Percentiles rank a stretch among this genome's conserved stretches.
Conservation (phyloP, 2,113 vertebrate species). For the Vidua macroura region DNA sequence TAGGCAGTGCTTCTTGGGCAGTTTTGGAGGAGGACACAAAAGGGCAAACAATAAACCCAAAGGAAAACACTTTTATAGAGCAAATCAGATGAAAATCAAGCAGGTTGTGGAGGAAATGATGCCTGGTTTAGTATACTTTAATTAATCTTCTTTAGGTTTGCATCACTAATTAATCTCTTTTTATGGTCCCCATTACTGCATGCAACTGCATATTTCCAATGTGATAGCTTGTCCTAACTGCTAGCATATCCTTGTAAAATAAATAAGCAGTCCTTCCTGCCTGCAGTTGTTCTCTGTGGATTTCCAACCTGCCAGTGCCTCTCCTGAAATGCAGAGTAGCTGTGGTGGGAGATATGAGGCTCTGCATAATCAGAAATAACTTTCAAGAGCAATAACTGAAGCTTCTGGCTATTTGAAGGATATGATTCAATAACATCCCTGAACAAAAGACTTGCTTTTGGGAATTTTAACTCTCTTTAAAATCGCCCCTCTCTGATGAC, state of each 20-base stretch:
- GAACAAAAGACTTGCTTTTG: not conserved
- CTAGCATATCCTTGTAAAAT: constrained; percentile 19
- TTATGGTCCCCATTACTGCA: not conserved
- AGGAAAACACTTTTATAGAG: constrained; percentile 13
- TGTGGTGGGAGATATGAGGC: not conserved
- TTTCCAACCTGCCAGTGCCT: not conserved
- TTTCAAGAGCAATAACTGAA: not conserved
- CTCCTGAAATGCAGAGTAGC: not conserved
- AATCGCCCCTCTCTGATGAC: not conserved
- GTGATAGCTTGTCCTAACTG: not conserved
- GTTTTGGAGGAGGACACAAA: not conserved
- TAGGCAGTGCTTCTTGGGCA: not conserved
- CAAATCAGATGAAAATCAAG: constrained; percentile 14
- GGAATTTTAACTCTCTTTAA: not conserved
- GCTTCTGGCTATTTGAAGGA: not conserved
- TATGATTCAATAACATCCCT: not conserved
- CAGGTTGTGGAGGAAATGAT: constrained; percentile 1
- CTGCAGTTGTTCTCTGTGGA: not conserved
- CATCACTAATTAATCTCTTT: constrained; percentile 38
- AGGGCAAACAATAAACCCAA: not conserved
- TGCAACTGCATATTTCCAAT: not conserved
- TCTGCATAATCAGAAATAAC: not conserved
- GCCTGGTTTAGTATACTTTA: constrained; percentile 14
- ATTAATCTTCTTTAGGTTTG: constrained; percentile 25
- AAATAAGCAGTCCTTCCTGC: not conserved